Percentiles rank a stretch among this genome's conserved stretches.
These are phyloP conservation scores for Tryphoninae sp. DNA, from an alignment of 2,888 invertebrate species.

Conservation along the genomic window DNA sequence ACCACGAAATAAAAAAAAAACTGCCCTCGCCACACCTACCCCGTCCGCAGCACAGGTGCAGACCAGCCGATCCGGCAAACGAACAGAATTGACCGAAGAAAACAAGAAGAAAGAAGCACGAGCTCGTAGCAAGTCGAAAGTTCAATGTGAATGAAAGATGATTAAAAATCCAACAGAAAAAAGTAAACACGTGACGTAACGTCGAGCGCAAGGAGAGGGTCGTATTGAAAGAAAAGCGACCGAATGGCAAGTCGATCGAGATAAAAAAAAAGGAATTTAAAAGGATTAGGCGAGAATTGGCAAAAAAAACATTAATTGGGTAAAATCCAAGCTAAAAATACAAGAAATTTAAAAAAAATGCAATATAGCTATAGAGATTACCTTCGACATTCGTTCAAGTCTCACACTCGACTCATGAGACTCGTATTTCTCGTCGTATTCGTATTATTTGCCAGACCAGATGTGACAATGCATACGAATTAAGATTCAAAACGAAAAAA, in stretches of 20 bases:
- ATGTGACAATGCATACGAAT: background rate
- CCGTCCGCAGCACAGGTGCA: slow-evolving; percentile 43
- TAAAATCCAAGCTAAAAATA: slow-evolving; percentile 22
- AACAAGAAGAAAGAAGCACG: slow-evolving; percentile 14
- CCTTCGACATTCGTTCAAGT: slow-evolving; percentile 8
- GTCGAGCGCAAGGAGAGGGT: slow-evolving; percentile 53
- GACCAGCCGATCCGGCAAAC: slow-evolving; percentile 29
- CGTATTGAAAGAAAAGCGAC: slow-evolving; percentile 19
- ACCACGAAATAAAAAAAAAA: slow-evolving; percentile 22
- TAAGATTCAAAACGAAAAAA: background rate
- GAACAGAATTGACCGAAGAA: slow-evolving; percentile 7
- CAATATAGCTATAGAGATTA: slow-evolving; percentile 31
- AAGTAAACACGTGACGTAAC: slow-evolving; percentile 21
- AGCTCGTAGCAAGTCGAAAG: slow-evolving; percentile 30
- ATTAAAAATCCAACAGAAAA: background rate
- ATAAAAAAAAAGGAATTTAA: background rate
- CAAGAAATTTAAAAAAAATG: background rate
- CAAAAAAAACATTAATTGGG: slow-evolving; percentile 35
- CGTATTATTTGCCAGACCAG: slow-evolving; percentile 2
- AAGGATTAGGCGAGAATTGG: slow-evolving; percentile 38
- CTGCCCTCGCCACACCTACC: slow-evolving; percentile 34
- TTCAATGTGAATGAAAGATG: slow-evolving; percentile 3
- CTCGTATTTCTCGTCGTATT: too few species aligned
- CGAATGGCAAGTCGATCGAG: slow-evolving; percentile 42
- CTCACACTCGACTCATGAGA: too few species aligned